Conservation (phyloP, 2,888 invertebrate genomes). For the Drosophila monieri region DNA sequence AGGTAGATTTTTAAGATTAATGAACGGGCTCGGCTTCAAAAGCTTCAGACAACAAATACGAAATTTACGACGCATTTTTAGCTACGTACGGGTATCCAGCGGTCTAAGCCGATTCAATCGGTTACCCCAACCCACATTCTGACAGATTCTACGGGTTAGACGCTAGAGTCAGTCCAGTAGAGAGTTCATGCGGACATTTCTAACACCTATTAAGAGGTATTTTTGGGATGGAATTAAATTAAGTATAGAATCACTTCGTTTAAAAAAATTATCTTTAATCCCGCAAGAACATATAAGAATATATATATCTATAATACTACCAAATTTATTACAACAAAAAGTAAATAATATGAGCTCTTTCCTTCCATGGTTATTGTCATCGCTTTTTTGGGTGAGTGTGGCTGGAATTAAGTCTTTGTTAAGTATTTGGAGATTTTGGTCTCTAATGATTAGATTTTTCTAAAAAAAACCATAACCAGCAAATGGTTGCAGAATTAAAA, state of each 20-base stretch:
- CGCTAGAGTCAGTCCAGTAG: constrained; percentile 15
- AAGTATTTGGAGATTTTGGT: too few relatives aligned
- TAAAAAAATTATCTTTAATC: too few relatives aligned
- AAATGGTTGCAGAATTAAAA: neutral
- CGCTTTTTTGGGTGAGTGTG: too few relatives aligned
- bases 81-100: constrained; percentile 11
- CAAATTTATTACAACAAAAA: too few relatives aligned
- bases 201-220: neutral
- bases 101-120: constrained; percentile 5
- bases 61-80: constrained; percentile 63
- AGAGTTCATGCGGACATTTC: neutral
- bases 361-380: too few relatives aligned
- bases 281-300: too few relatives aligned
- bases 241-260: too few relatives aligned
- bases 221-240: neutral
- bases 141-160: constrained; percentile 35
- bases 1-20: constrained; percentile 77
- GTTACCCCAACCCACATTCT: constrained; percentile 38
- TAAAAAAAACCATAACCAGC: too few relatives aligned
- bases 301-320: too few relatives aligned
- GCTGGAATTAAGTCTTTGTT: too few relatives aligned
- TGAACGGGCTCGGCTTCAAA: constrained; percentile 65
- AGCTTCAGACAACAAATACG: constrained; percentile 51
- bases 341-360: too few relatives aligned
- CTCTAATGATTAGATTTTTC: too few relatives aligned